Evolutionary conservation across 2,113 vertebrate species (phyloP).

Genomic region (Morphnarchus princeps): DNA sequence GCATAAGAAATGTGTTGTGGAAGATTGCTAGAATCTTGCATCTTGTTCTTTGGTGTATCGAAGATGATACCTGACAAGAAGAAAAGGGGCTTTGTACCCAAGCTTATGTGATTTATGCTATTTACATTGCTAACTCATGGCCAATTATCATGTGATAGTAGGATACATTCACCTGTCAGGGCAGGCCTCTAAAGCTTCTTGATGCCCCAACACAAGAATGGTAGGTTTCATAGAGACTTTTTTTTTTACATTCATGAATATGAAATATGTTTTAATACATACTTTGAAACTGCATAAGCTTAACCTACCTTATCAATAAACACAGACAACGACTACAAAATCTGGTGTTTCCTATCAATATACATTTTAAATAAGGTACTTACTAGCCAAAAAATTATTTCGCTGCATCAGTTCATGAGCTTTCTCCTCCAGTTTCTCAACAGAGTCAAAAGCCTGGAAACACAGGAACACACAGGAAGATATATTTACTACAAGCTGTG

Average conservation of each 20-base stretch:
- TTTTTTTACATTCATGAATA: neutral
- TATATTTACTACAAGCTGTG: slow-evolving; percentile 63
- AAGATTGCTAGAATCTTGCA: neutral
- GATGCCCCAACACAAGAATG: neutral
- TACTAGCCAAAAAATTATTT: slow-evolving; percentile 75
- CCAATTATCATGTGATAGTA: neutral
- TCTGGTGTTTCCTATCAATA: neutral
- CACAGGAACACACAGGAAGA: slow-evolving; percentile 70
- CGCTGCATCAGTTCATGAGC: slow-evolving; percentile 59
- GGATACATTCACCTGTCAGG: neutral
- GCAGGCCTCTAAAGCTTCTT: neutral
- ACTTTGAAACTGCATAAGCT: neutral
- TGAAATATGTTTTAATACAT: neutral
- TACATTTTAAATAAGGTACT: neutral
- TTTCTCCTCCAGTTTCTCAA: slow-evolving; percentile 47
- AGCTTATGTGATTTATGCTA: neutral
- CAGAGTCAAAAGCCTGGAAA: slow-evolving; percentile 64
- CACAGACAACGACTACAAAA: neutral
- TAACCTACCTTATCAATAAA: neutral
- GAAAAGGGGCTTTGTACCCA: neutral
- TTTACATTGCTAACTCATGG: neutral
- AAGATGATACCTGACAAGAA: slow-evolving; percentile 68
- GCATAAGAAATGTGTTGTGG: slow-evolving; percentile 63
- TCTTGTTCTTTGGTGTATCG: neutral
- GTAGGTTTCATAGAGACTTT: neutral